Conservation (phyloP, 2,888 invertebrate species). For the Griposia aprilina region DNA sequence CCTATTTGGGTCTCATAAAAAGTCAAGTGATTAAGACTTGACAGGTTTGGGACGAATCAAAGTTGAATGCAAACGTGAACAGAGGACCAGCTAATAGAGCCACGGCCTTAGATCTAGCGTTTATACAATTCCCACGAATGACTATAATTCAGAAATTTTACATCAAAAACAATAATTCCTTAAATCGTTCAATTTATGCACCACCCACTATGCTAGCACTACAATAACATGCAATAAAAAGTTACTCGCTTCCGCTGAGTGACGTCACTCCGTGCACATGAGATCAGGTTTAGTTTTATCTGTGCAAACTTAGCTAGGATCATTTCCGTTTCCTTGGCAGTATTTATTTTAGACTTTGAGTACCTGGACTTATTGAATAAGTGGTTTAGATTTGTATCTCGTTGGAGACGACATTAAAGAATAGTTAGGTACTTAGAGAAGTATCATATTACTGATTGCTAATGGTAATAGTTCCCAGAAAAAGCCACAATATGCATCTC, state of each 20-base stretch:
- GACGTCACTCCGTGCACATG: slow-evolving; percentile 57
- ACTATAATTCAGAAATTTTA: slow-evolving; percentile 30
- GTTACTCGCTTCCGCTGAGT: slow-evolving; percentile 56
- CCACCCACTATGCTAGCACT: slow-evolving; percentile 58
- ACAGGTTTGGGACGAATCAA: too few relatives aligned
- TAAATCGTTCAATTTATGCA: slow-evolving; percentile 45
- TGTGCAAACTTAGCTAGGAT: slow-evolving; percentile 60
- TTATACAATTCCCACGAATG: slow-evolving; percentile 20
- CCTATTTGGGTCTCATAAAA: too few relatives aligned
- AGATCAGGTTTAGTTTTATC: slow-evolving; percentile 63
- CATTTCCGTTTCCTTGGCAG: slow-evolving; percentile 64
- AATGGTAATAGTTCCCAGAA: not conserved
- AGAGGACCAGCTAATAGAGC: not conserved
- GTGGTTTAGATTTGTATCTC: slow-evolving; percentile 28
- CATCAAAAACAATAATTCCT: slow-evolving; percentile 54
- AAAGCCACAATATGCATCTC: not conserved
- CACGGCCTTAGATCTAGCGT: not conserved
- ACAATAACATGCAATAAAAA: slow-evolving; percentile 67
- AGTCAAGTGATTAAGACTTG: too few relatives aligned
- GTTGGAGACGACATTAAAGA: slow-evolving; percentile 13
- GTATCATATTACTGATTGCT: slow-evolving; percentile 18
- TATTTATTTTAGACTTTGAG: slow-evolving; percentile 42
- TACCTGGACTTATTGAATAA: slow-evolving; percentile 36
- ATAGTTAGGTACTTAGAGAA: not conserved
- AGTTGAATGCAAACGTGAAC: too few relatives aligned